Base-by-base conservation (phyloP, 2,888 invertebrate genomes). In the Reticulitermes lucifugus region DNA sequence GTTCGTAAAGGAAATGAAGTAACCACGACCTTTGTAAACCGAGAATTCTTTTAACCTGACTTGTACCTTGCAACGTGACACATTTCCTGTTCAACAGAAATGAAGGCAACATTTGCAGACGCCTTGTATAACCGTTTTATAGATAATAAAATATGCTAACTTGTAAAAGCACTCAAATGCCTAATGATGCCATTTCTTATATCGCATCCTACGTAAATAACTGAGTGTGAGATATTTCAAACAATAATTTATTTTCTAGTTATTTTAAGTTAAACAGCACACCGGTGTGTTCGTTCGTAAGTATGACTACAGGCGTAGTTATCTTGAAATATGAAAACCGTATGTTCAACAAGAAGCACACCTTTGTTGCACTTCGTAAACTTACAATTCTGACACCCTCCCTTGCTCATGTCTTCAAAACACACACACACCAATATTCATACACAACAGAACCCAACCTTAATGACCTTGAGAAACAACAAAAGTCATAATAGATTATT, bases 401-500 rank as follows among this genome's bases (percentile, higher is more conserved):
- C 73, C 21, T 21, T 9, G 41, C 25, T 25, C 25, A 65, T 65
- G 12, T n/a, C 65, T 65, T 25, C 65, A 65, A 65, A 65, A n/a
- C 65, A 65, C 65, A 65, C 65, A 60, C 60, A 60, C 14, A 65
- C 65, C 14, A n/a, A 65, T 65, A 65, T 65, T 65, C 65, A 65
- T 25, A 25, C n/a, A 65, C 65, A n/a, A 65, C 65, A 14, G 41
- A 12, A 73, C 73, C 77, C 77, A 77, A 43, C 77, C 77, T 77
- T 51, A 43, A 18, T 46, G 77, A n/a, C 77, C 77, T 77, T 77
- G 77, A 77, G 55, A 71, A 83, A 65, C 21, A 73, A 83, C 83
- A 83, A 83, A 83, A 83, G 83, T 83, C 73, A 83, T 83, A 83
- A 83, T 83, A 83, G 83, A 83, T 83, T 83, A 83, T 83, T 83